phyloP scores from a whole-genome alignment of 2,113 vertebrate species.

The Rhabdomys dilectus region DNA sequence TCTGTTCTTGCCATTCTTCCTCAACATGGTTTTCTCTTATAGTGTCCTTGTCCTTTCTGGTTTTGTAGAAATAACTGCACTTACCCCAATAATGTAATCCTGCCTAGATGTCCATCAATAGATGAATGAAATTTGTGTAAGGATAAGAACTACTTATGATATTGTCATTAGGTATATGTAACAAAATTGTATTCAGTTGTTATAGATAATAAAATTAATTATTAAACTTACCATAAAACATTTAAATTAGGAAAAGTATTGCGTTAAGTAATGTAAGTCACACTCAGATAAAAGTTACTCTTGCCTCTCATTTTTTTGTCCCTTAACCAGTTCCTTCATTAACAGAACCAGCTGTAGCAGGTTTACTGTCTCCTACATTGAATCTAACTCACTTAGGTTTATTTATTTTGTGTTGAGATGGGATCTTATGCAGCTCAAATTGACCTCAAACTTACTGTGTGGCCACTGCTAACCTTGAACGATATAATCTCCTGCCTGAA shows the following conservation, averaged over 20 bases:
- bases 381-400: neutral
- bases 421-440: neutral
- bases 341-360: neutral
- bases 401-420: neutral
- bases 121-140: neutral
- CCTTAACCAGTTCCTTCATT: neutral
- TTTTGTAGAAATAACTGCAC: neutral
- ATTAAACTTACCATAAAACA: neutral
- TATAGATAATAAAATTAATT: neutral
- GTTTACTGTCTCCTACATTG: neutral
- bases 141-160: too few relatives aligned
- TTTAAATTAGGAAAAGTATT: neutral
- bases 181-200: neutral
- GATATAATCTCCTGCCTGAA: neutral
- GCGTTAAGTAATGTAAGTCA: neutral
- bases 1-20: neutral
- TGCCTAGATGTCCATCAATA: neutral
- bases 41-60: neutral
- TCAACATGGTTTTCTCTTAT: too few relatives aligned
- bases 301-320: neutral
- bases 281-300: too few relatives aligned
- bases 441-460: neutral
- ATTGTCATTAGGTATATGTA: neutral
- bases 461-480: neutral
- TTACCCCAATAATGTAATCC: accelerated